Conservation (phyloP, 2,888 invertebrate species). For the Phalera bucephala region DNA sequence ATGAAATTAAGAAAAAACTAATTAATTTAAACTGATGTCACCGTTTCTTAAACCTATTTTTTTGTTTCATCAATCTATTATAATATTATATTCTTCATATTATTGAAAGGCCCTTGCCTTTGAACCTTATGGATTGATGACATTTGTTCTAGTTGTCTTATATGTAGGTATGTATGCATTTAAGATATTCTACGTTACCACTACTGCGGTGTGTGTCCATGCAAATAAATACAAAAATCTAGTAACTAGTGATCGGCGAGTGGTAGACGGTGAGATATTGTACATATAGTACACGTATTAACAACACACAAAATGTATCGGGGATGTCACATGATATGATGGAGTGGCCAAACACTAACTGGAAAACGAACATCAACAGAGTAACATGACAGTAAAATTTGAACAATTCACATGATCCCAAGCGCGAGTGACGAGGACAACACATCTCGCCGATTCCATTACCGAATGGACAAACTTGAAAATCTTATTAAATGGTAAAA, state of each 20-base stretch:
- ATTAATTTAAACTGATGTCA: too few species aligned
- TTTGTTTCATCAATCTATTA: too few species aligned
- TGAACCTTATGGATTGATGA: too few species aligned
- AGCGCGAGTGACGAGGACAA: constrained; percentile 53
- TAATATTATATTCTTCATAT: too few species aligned
- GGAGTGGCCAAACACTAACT: constrained; percentile 57
- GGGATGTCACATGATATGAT: constrained; percentile 24
- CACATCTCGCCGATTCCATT: constrained; percentile 32
- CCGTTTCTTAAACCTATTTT: too few species aligned
- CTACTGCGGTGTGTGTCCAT: constrained; percentile 35
- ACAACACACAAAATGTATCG: constrained; percentile 24
- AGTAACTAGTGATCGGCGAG: constrained; percentile 25
- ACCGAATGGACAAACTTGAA: constrained; percentile 26
- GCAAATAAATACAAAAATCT: constrained; percentile 38
- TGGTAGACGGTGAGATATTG: constrained; percentile 26
- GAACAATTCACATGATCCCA: constrained; percentile 53
- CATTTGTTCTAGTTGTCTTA: too few species aligned
- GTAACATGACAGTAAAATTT: constrained; percentile 39
- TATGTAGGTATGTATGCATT: too few species aligned
- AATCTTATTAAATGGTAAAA: constrained; percentile 16
- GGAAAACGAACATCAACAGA: constrained; percentile 39
- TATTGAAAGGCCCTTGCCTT: too few species aligned
- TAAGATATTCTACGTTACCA: too few species aligned
- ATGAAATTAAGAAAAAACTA: too few species aligned
- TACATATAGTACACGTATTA: constrained; percentile 27